These are phyloP conservation scores for Forbesichthys papilliferus DNA, from an alignment of 2,113 vertebrate genomes.

Conservation along the genomic window DNA sequence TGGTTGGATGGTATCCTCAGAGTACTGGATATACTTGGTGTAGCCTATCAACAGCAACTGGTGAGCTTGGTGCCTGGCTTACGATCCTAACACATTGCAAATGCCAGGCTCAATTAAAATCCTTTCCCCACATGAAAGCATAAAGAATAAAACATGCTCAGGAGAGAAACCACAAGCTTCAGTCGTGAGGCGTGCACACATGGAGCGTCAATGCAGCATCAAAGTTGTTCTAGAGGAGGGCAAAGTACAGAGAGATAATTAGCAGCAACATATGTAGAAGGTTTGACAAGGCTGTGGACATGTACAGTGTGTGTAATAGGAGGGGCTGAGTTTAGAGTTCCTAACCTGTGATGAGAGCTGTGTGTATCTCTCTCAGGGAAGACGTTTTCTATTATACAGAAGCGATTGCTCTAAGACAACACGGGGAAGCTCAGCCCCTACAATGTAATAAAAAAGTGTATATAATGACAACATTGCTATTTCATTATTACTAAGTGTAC, in stretches of 20 bases:
- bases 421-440: too few relatives aligned
- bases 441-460: too few relatives aligned
- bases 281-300: background rate
- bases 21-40: background rate
- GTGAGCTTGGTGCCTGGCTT: background rate
- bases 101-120: too few relatives aligned
- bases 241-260: slow-evolving; percentile 26
- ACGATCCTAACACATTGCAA: too few relatives aligned
- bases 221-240: slow-evolving; percentile 20
- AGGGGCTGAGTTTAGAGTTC: background rate
- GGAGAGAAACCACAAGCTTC: slow-evolving; percentile 27
- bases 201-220: slow-evolving; percentile 13
- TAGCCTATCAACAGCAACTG: background rate
- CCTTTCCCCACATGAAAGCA: slow-evolving; percentile 46
- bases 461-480: too few relatives aligned
- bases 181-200: slow-evolving; percentile 23
- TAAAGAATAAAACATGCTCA: slow-evolving; percentile 14
- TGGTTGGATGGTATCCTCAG: background rate
- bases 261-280: slow-evolving; percentile 35
- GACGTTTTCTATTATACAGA: too few relatives aligned
- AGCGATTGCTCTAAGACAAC: too few relatives aligned
- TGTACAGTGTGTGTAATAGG: background rate
- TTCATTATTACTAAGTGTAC: too few relatives aligned
- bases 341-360: background rate
- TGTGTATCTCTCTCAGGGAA: background rate